Evolutionary conservation across 2,113 vertebrate species (phyloP).

Genomic region (Passer domesticus): DNA sequence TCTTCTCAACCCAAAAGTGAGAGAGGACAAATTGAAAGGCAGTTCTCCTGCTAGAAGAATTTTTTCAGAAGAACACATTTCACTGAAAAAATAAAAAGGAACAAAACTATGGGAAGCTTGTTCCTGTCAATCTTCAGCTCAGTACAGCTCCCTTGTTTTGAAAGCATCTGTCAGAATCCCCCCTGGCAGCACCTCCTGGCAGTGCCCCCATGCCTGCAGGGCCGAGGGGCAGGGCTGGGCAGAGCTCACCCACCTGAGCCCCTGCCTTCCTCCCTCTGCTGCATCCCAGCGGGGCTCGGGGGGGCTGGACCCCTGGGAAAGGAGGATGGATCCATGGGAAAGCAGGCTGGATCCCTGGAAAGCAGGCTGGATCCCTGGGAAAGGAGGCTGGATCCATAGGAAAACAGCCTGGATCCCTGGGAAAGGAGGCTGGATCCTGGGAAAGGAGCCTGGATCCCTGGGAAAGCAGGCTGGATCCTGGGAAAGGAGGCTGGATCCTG

Average conservation of each 20-base stretch:
- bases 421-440: no score
- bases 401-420: no score
- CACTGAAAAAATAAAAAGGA: background rate
- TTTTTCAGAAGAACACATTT: background rate
- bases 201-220: background rate
- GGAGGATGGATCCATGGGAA: no score
- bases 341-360: no score
- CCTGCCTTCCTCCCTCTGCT: background rate
- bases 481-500: no score
- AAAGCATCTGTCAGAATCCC: background rate
- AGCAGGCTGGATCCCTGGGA: no score
- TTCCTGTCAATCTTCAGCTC: background rate
- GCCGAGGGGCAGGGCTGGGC: background rate
- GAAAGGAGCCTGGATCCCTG: no score
- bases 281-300: accelerated
- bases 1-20: background rate
- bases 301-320: background rate
- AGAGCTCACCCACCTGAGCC: background rate
- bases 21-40: constrained; percentile 25
- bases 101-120: background rate
- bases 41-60: background rate
- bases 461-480: no score
- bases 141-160: background rate
- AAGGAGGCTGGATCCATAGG: no score
- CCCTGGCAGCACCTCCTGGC: background rate